Evolutionary conservation across 2,888 invertebrate genomes (phyloP), one percentile per base, ranked within the genome.

Genomic region (Noctua janthe): DNA sequence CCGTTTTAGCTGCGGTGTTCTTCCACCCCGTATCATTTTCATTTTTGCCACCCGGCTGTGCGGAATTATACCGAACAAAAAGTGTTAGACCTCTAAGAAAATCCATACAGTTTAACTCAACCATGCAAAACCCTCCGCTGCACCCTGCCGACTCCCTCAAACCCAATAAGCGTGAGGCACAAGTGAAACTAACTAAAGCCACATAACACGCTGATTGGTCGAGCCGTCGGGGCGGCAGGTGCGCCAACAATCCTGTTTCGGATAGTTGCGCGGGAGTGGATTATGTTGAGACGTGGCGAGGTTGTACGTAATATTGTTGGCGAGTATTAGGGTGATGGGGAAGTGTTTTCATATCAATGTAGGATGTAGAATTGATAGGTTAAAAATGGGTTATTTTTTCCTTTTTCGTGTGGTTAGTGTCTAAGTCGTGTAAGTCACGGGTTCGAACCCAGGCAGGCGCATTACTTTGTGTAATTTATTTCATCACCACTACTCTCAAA

Each of bases 181-280:
- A 73, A 88, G 88, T 86, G 88, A 88, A 85, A 88, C 77, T 86
- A 73, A 85, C 88, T 88, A 85, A 85, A 77, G 20, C 62, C 85
- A 56, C 76, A 80, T 74, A 84, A 47, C 80, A 78, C 73, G 74
- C 62, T 82, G 73, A 80, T 81, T 86, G 87, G 89, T 78, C 70
- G 87, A 66, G 66, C 66, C 35, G 66, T 66, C 66, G 7, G 71
- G 73, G 74, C 59, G 89, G 90, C 88, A 88, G 88, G 88, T 88
- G 88, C 82, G 76, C 56, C 72, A 73, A 87, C 87, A 88, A 88
- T 87, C 88, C 90, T 82, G 88, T 88, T 88, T 81, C 62, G 67
- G 71, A 47, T 75, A 49, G 83, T 20, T 88, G 90, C 90, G 88
- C 90, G 49, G 87, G 90, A 88, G 84, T 88, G 69, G 84, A 82